Base-by-base conservation (phyloP, 2,797 vertebrate genomes). In the Siniperca scherzeri region DNA sequence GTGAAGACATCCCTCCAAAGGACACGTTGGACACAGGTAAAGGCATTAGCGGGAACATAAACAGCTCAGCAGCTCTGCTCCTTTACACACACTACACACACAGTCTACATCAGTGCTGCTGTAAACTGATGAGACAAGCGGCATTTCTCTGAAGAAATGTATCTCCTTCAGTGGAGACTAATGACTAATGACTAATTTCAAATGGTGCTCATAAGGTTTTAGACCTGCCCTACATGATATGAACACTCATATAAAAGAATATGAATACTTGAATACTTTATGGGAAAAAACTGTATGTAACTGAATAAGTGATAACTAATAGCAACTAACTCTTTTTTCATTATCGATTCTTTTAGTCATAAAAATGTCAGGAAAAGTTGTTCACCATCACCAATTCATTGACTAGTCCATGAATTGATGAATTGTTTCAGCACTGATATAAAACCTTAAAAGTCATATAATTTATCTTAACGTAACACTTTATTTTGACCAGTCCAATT, bases 1-100 rank as follows among this genome's bases (percentile, higher is more conserved):
- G 70, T 68, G 84, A 88, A 69, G 82, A 77, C 74, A 50, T 83
- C 88, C 79, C 61, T 33, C 55, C 61, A 53, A 70, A 74, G 59
- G 75, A 80, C 81, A 86, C n/a, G 25, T 85, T 73, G 77, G 82
- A 85, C 79, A 82, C 80, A 90, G 83, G 83, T 85, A 89, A 88
- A 90, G 7, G 53, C 87, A 87, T 88, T 85, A 88, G 75, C 62
- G 22, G 61, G 65, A 87, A 85, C n/a, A 65, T 62, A 83, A 85
- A 75, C 57, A 60, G 46, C 67, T 56, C 67, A 71, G 62, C 65
- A 44, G n/a, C 61, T 48, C 30, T 60, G 48, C 38, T 25, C 17
- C 56, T 25, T 64, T 40, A 64, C 11, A 40, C 25, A 13, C 40
- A 30, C 19, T 4, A 60, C 74, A 52, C 62, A 61, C 61, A 70